Evolutionary conservation across 1,140 invertebrate genomes (phyloP).

Genomic region (Anagrus nilaparvatae): DNA sequence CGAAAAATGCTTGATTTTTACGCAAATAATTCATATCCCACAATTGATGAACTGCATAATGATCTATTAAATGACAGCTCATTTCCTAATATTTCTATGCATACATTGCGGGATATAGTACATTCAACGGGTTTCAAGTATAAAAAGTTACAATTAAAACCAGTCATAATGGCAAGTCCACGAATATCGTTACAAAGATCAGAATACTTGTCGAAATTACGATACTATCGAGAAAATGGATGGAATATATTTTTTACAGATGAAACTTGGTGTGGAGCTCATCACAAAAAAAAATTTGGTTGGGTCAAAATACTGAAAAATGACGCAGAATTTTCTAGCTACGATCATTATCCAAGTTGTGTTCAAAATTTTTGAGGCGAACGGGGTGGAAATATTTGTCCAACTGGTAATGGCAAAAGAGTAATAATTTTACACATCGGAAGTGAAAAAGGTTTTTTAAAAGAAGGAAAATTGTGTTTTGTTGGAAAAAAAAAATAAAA

Average conservation of each 20-base stretch:
- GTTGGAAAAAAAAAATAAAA: conserved; percentile 2
- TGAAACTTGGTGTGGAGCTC: conserved; percentile 5
- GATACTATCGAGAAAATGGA: neutral
- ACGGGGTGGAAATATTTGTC: neutral
- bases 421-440: conserved; percentile 11
- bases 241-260: conserved; percentile 9
- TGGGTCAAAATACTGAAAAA: no score
- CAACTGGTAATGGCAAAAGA: conserved; percentile 6
- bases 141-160: no score
- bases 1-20: no score
- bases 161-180: no score
- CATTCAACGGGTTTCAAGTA: no score
- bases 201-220: conserved; percentile 1
- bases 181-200: no score
- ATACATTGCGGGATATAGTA: no score
- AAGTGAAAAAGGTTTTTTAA: conserved; percentile 3
- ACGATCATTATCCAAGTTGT: neutral
- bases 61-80: no score
- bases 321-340: neutral
- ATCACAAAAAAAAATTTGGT: conserved; percentile 7
- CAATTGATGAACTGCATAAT: no score
- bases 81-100: no score
- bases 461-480: neutral
- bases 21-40: no score
- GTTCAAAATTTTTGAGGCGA: neutral